Percentiles rank a stretch among this genome's conserved stretches.
phyloP scores from a whole-genome alignment of 2,797 vertebrate species.

The Poliocrania exsul region DNA sequence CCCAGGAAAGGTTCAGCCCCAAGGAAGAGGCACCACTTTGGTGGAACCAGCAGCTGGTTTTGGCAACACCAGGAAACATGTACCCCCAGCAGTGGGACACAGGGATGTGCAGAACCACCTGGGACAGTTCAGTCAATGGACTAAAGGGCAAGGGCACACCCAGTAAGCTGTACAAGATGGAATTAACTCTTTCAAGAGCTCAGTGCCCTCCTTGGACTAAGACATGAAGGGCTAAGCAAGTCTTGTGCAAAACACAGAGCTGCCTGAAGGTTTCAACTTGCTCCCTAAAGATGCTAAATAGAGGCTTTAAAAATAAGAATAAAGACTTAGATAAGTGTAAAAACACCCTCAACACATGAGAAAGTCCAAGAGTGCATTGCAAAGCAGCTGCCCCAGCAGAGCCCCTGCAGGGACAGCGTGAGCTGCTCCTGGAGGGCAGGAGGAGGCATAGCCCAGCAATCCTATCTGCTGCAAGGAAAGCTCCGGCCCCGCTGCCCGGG shows the following conservation, averaged over 20 bases:
- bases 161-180: rapidly evolving
- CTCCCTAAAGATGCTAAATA: not conserved
- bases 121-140: not conserved
- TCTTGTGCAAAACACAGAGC: not conserved
- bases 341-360: rapidly evolving
- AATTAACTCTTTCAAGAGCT: not conserved
- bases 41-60: not conserved
- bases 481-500: not conserved
- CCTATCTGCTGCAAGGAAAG: not conserved
- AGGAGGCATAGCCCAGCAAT: not conserved
- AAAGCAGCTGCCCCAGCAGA: not conserved
- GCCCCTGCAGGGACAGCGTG: rapidly evolving
- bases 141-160: not conserved
- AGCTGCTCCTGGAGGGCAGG: not conserved
- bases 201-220: not conserved
- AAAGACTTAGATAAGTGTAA: not conserved
- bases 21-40: not conserved
- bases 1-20: not conserved
- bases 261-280: not conserved
- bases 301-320: not conserved
- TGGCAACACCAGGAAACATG: rapidly evolving
- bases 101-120: rapidly evolving
- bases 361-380: not conserved
- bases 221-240: not conserved
- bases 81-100: not conserved